Conservation (phyloP, 2,888 invertebrate genomes). For the Phortica magna region DNA sequence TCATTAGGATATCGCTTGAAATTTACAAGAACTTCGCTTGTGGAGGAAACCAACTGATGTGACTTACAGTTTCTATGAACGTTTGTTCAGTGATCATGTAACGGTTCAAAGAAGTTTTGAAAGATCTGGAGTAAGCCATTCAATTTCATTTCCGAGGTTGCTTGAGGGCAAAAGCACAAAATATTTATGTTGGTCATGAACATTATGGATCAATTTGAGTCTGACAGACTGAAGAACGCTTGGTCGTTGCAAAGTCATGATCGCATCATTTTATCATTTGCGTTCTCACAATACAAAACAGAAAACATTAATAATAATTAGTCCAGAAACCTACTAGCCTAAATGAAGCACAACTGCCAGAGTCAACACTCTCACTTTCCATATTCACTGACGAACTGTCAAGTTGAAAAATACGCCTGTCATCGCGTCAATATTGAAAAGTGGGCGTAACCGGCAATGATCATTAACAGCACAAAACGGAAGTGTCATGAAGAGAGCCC, state of each 20-base stretch:
- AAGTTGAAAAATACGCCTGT: neutral
- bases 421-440: conserved; percentile 12
- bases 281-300: neutral
- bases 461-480: neutral
- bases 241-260: neutral
- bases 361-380: neutral
- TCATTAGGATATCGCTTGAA: too few species aligned
- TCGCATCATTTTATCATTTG: neutral
- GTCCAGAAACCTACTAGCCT: conserved; percentile 36
- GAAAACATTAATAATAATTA: conserved; percentile 66
- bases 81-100: too few species aligned
- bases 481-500: neutral
- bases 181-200: too few species aligned
- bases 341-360: neutral
- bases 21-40: too few species aligned
- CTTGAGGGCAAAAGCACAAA: too few species aligned
- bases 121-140: too few species aligned
- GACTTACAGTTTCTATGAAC: too few species aligned
- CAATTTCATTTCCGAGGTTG: too few species aligned
- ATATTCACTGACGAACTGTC: neutral
- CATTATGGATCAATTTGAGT: too few species aligned
- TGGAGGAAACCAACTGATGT: too few species aligned
- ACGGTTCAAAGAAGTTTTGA: too few species aligned
- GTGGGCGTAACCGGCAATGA: conserved; percentile 15
- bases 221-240: neutral